phyloP scores from a whole-genome alignment of 2,888 invertebrate genomes.

The Macaria notata region DNA sequence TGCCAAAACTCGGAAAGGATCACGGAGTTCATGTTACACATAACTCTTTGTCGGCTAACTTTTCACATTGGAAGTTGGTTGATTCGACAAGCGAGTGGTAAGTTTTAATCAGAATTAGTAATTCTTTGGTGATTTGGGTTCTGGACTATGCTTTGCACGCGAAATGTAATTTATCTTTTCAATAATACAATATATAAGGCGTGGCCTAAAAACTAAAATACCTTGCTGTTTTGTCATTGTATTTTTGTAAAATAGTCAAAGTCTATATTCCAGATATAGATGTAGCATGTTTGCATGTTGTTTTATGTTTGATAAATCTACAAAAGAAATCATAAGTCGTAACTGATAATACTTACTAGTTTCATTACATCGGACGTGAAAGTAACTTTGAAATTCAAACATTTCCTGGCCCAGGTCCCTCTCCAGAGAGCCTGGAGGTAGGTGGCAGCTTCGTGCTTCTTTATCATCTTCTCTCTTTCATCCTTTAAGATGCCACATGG shows the following conservation, averaged over 20 bases:
- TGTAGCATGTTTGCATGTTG: no score
- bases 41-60: conserved; percentile 26
- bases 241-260: no score
- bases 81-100: conserved; percentile 22
- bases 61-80: conserved; percentile 28
- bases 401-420: conserved; percentile 61
- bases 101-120: conserved; percentile 37
- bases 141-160: no score
- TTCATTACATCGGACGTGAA: conserved; percentile 56
- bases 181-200: no score
- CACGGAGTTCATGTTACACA: conserved; percentile 26
- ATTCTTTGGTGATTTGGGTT: conserved; percentile 13
- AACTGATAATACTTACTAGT: conserved; percentile 45
- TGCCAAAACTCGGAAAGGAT: conserved; percentile 20
- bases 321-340: no score
- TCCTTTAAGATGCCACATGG: conserved; percentile 61
- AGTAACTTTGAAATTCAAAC: conserved; percentile 38
- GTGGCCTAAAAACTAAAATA: no score
- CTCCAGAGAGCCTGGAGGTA: conserved; percentile 66
- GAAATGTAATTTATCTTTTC: no score
- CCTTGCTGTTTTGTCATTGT: no score
- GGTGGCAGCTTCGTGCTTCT: conserved; percentile 63
- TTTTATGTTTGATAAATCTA: no score
- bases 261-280: no score
- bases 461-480: conserved; percentile 56